Evolutionary conservation across 2,113 vertebrate species (phyloP), one percentile per base, ranked within the genome.

Genomic region (Struthidea cinerea): DNA sequence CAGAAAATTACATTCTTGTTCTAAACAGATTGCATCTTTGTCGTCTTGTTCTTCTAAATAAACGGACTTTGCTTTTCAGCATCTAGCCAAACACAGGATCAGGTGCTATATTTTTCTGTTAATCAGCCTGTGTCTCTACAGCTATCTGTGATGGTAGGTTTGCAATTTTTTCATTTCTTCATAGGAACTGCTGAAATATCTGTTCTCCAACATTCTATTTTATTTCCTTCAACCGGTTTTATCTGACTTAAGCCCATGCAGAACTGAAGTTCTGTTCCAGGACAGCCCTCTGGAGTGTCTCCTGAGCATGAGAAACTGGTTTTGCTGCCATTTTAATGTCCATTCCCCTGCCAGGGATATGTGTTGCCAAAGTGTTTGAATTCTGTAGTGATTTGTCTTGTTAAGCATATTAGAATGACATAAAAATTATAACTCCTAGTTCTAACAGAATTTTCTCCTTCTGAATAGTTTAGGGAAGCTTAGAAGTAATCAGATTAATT

Each of bases 1-100:
- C 84, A 57, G 93, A 96, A 97, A 94, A 95, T 85, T 79, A 89
- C 49, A 42, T 92, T 94, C 94, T 96, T 96, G 94, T 97, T 92
- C 87, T 95, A 84, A 96, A 93, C 89, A 95, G 87, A 96, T 96
- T 95, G 89, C 95, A 94, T 90, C 82, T 37, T 78, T 93, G 90
- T 93, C 19, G 1, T 93, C 93, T 93, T 84, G 83, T 96, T 94
- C 93, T 68, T 73, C 91, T 93, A 93, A 97, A 94, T 90, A 96
- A 96, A 96, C 52, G 91, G 94, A 92, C 90, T 79, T 93, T 1
- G 18, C 56, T 92, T 96, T 93, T 94, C 93, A 94, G 75, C 94
- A 94, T 80, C 61, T 92, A 94, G 73, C 70, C 75, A 89, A 91
- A 91, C 61, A 65, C 65, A 55, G 91, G 35, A 96, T 81, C 91